Percentiles rank a stretch among this genome's conserved stretches.
phyloP scores from a whole-genome alignment of 2,113 vertebrate genomes.

The Antigone vipio region DNA sequence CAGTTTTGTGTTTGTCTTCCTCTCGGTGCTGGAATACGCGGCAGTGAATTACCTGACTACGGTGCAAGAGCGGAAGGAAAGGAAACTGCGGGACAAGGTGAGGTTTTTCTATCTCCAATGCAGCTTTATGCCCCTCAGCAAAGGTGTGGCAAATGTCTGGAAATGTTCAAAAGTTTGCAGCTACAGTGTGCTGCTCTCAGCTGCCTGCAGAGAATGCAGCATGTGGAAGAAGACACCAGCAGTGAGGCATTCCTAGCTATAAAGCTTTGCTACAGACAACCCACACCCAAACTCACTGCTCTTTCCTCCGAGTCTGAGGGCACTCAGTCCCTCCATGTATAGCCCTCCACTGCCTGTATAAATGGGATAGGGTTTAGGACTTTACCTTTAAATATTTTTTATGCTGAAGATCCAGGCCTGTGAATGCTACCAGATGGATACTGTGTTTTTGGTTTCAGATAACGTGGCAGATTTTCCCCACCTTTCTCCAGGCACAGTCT shows the following conservation, averaged over 20 bases:
- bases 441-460: neutral
- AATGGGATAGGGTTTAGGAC: neutral
- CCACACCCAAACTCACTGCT: neutral
- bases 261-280: neutral
- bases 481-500: neutral
- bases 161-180: neutral
- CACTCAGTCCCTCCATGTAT: rapidly evolving
- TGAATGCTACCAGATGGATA: neutral
- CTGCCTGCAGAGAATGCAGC: neutral
- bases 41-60: slow-evolving; percentile 95
- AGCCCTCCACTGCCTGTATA: neutral
- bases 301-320: neutral
- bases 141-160: neutral
- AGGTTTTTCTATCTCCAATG: neutral
- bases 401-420: neutral
- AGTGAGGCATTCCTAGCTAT: rapidly evolving
- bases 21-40: slow-evolving; percentile 94
- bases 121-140: neutral
- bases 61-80: slow-evolving; percentile 85
- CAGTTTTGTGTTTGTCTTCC: slow-evolving; percentile 98
- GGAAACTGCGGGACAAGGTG: slow-evolving; percentile 84
- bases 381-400: neutral
- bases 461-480: neutral
- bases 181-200: neutral
- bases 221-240: rapidly evolving